Evolutionary conservation across 2,797 vertebrate species (phyloP), one percentile per base, ranked within the genome.

Genomic region (Eidolon dupreanum): DNA sequence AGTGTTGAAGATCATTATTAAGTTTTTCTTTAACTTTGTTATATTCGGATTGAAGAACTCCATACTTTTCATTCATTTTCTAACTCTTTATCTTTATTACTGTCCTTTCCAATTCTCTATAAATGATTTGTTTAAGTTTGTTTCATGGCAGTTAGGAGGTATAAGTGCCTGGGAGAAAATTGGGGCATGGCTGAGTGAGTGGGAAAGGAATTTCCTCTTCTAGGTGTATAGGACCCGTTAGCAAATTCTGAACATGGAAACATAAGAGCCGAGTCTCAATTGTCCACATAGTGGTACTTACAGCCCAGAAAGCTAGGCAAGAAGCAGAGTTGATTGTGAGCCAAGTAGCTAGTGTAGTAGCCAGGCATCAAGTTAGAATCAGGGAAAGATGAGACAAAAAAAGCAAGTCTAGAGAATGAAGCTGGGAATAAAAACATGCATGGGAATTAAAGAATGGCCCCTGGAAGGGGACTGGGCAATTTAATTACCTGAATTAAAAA

Each of bases 401-500:
- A 59, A 78, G 28, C 43, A 59, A 82, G 16, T 53, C 24, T 63
- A 74, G 46, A 33, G 59, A 83, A 63, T 59, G 55, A 57, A 90
- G 33, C 31, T 57, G 22, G 26, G 74, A 79, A 66, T 86, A 5
- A 55, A 79, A 93, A 65, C 22, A 83, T 65, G 19, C 43, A 17
- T 74, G 36, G 38, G 65, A 96, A 90, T 95, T 94, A 81, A 49
- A 88, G 7, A 16, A 28, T 71, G 49, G 71, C 9, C 24, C 77
- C 28, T 61, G 84, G 33, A 91, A 77, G 78, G 41, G 31, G n/a
- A 84, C 57, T n/a, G 59, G 92, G 53, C 33, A 43, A n/a, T 81
- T 77, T 57, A 90, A 73, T 90, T 61, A 83, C 31, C 38, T 11
- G 31, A 94, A 59, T 17, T 79, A 84, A 95, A 94, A 53, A 81